Conservation (phyloP, 1,140 invertebrate species). For the Drosophila micromelanica region DNA sequence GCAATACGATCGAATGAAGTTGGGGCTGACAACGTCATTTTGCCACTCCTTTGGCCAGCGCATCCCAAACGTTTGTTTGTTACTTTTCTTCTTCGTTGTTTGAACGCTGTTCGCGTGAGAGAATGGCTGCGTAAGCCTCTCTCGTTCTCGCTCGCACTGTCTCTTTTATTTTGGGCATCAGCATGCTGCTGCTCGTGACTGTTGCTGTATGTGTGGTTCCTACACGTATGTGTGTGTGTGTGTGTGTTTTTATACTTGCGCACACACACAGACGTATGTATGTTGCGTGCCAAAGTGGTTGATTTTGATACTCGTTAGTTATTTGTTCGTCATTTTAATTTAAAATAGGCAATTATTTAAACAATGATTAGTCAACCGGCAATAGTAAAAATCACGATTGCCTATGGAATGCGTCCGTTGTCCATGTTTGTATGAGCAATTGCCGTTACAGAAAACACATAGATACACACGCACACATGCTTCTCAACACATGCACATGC, state of each 20-base stretch:
- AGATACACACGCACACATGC: slow-evolving; percentile 11
- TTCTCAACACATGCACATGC: slow-evolving; percentile 1
- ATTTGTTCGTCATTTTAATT: slow-evolving; percentile 68
- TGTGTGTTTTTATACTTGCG: no score
- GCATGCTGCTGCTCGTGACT: slow-evolving; percentile 22
- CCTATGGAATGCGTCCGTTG: slow-evolving; percentile 50
- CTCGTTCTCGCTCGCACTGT: slow-evolving; percentile 23
- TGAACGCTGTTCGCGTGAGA: slow-evolving; percentile 42
- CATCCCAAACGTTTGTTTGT: slow-evolving; percentile 11
- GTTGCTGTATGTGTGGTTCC: slow-evolving; percentile 15
- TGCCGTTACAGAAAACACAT: slow-evolving; percentile 37
- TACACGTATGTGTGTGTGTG: no score
- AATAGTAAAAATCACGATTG: slow-evolving; percentile 61
- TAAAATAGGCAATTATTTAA: slow-evolving; percentile 76
- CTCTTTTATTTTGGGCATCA: slow-evolving; percentile 31
- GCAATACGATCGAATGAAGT: slow-evolving; percentile 32
- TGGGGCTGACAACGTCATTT: slow-evolving; percentile 61
- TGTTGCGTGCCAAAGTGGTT: slow-evolving; percentile 3
- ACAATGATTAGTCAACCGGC: slow-evolving; percentile 71
- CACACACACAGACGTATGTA: background rate
- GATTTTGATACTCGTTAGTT: slow-evolving; percentile 35
- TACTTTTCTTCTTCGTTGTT: slow-evolving; percentile 60
- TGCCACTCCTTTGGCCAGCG: slow-evolving; percentile 69
- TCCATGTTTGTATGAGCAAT: slow-evolving; percentile 60
- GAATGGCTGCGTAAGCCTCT: slow-evolving; percentile 42